These are phyloP conservation scores for Tapirus indicus DNA, from an alignment of 2,797 vertebrate genomes.

Conservation along the genomic window DNA sequence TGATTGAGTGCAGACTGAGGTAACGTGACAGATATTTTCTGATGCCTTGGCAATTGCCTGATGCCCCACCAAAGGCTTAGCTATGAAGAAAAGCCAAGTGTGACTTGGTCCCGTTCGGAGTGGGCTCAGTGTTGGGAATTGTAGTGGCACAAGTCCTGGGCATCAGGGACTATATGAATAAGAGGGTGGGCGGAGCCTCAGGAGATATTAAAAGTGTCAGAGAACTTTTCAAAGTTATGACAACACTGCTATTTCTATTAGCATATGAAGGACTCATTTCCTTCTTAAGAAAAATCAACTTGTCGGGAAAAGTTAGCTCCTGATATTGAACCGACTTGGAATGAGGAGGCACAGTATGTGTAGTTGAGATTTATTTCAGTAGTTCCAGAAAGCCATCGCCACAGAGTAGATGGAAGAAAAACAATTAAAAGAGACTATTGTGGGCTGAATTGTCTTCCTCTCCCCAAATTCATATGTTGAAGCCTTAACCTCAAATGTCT, in stretches of 20 bases:
- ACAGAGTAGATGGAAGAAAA: not conserved
- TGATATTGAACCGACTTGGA: not conserved
- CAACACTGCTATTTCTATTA: not conserved
- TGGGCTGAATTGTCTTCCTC: not conserved
- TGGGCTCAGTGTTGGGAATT: conserved; percentile 53
- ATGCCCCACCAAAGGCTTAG: conserved; percentile 76
- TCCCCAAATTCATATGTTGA: not conserved
- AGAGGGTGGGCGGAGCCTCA: not conserved
- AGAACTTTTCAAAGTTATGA: conserved; percentile 21
- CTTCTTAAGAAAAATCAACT: not conserved
- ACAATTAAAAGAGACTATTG: not conserved
- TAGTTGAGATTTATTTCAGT: not conserved
- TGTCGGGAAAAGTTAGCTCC: conserved; percentile 6
- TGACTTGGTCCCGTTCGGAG: conserved; percentile 51
- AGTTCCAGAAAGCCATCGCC: not conserved
- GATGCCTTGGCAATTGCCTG: conserved; percentile 77
- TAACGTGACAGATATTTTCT: conserved; percentile 81
- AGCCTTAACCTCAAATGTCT: not conserved
- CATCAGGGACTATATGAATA: not conserved
- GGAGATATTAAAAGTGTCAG: not conserved
- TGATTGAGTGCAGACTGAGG: conserved; percentile 81
- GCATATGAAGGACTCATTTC: not conserved
- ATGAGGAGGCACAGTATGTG: not conserved
- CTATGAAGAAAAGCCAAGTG: conserved; percentile 74
- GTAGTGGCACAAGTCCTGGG: not conserved